Base-by-base conservation (phyloP, 2,797 vertebrate species). In the Ambastaia sidthimunki region DNA sequence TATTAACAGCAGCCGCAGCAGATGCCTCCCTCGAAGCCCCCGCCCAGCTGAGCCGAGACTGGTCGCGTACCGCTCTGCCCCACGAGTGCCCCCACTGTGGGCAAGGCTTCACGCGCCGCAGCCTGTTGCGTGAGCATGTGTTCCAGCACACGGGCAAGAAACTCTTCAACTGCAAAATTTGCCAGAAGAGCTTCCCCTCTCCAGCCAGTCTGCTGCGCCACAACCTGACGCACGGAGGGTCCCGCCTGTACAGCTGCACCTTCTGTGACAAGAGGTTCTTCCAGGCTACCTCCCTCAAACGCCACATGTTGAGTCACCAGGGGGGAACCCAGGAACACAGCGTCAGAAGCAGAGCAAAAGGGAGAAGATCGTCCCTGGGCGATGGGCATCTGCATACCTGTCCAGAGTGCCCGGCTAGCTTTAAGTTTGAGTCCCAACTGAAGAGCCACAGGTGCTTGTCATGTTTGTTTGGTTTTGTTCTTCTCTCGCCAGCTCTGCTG, bases 111-210 rank as follows among this genome's bases (percentile, higher is more conserved):
- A 97, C 96, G 1, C 94, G 96, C 0, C 93, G 96, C 0, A 95
- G 96, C 7, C 97, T 97, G 47, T 94, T 98, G 13, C 95, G 96
- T 0, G 96, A 95, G 16, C 96, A 98, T 7, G 94, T 97, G 84
- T 94, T 93, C 86, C 96, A 95, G 3, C 96, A 98, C 92, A 98
- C 96, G 0, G 96, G 95, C n/a, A 95, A 97, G 82, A 94, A 96
- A 83, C 95, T 96, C 21, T 97, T 95, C 86, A 94, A 92, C 5
- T 98, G 96, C 91, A 94, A 94, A 69, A 87, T 91, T 71, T 98
- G 96, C 80, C 87, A 92, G 60, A 98, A 97, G 90, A 93, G 94
- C 75, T 98, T 97, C 91, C 95, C 94, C 4, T 95, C 95, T 0
- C 96, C 95, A 0, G 94, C 96, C 89, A 96, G 95, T 89, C 93